Base-by-base conservation (phyloP, 2,888 invertebrate species). In the Brachyopa scutellaris region DNA sequence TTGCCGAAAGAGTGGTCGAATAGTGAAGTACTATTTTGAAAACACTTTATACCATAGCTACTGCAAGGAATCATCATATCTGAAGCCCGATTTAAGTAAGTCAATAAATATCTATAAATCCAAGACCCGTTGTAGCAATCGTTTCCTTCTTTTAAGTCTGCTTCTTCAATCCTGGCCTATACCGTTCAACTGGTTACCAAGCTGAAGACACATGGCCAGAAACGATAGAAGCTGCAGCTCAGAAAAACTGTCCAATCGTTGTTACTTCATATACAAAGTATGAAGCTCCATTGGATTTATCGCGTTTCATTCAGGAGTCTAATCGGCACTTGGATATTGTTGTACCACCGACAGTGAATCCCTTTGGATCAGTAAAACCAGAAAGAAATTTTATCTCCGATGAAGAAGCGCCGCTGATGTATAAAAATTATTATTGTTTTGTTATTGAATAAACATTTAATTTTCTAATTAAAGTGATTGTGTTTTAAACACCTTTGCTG, bases 351-450 rank as follows among this genome's bases (percentile, higher is more conserved):
- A 91, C 91, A 9, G 90, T 89, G 31, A 95, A 95, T 89, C 93
- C 93, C 0, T 95, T 93, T 85, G 92, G 94, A 0, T 94, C 95
- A 42, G 92, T 93, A 0, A 92, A 94, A 80, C 95, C 95, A 0
- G 94, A 95, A 85, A 92, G 95, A 51, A 95, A 95, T 86, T 95
- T 95, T 84, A 93, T 95, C 9, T 94, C 94, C 4, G 95, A 95
- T 85, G 93, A 95, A 78, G 92, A 93, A 47, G 92, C 92, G 49
- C 95, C 95, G 0, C 89, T 95, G 70, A 92, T 95, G 86, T 95
- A 94, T 86, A 95, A 95, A 87, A 95, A 95, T 90, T 93, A 93
- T 88, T 94, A 92, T 88, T 91, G 92, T 84, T 91, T 92, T 86
- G 90, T 94, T 76, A 88, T 94, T 15, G 88, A 90, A 85, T 90